Percentiles rank a stretch among this genome's conserved stretches.
phyloP scores from a whole-genome alignment of 1,140 invertebrate genomes.

The Neodiprion virginianus region DNA sequence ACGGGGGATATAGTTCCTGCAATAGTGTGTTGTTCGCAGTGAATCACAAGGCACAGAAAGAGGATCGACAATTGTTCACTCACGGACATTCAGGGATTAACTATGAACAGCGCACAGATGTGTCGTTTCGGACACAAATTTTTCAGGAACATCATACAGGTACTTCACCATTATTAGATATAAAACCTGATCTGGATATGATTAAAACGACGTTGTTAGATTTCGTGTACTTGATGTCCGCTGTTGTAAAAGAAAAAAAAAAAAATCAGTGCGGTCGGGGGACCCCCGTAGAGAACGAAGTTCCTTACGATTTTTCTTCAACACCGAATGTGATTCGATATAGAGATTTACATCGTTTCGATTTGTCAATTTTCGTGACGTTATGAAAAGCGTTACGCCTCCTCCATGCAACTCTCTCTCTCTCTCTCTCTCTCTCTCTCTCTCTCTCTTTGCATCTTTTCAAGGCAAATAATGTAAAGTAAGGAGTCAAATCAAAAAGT shows the following conservation, averaged over 20 bases:
- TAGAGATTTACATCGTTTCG: no score
- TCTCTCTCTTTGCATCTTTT: no score
- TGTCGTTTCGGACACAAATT: slow-evolving; percentile 14
- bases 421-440: no score
- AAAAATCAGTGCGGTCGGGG: no score
- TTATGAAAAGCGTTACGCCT: no score
- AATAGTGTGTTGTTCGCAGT: slow-evolving; percentile 23
- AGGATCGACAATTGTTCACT: slow-evolving; percentile 9
- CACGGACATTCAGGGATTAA: background rate
- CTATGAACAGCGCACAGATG: background rate
- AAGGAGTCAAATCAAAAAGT: no score
- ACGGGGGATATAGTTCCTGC: slow-evolving; percentile 26
- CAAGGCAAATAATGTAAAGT: no score
- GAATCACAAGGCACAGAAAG: background rate
- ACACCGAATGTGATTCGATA: no score
- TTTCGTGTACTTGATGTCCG: slow-evolving; percentile 22
- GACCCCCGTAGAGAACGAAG: no score
- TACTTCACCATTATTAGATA: slow-evolving; percentile 16
- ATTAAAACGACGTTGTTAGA: slow-evolving; percentile 25
- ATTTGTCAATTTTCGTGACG: no score
- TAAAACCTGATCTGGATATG: slow-evolving; percentile 21
- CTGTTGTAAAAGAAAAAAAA: slow-evolving; percentile 9
- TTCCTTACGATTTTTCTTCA: no score
- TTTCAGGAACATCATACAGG: slow-evolving; percentile 10
- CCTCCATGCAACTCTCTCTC: no score